Evolutionary conservation across 2,888 invertebrate species (phyloP).

Genomic region (Dynastes tityus): DNA sequence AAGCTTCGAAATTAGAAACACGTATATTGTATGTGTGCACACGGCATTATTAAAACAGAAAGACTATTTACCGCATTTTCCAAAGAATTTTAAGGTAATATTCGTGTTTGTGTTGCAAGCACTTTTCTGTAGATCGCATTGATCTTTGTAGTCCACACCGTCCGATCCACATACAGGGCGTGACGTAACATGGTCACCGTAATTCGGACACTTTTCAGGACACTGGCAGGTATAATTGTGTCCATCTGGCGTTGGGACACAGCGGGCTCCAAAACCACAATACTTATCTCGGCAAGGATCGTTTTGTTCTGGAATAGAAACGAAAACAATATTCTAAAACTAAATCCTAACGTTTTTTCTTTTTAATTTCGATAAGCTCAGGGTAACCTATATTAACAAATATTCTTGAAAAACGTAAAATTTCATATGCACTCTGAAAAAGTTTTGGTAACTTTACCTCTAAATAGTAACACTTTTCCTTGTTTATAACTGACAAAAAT

Average conservation of each 20-base stretch:
- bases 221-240: conserved; percentile 84
- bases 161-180: conserved; percentile 88
- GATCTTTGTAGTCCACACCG: conserved; percentile 87
- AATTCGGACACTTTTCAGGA: conserved; percentile 84
- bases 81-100: conserved; percentile 86
- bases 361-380: no score
- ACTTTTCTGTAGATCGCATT: conserved; percentile 86
- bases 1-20: no score
- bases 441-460: no score
- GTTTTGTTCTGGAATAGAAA: conserved; percentile 74
- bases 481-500: no score
- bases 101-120: conserved; percentile 84
- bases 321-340: conserved; percentile 22
- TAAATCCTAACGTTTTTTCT: background rate
- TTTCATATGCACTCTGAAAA: no score
- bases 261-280: conserved; percentile 82
- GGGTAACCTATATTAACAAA: no score
- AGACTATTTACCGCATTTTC: conserved; percentile 84
- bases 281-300: conserved; percentile 82
- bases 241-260: conserved; percentile 80
- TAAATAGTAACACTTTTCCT: no score
- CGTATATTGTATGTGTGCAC: background rate
- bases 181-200: conserved; percentile 87
- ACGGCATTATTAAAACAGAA: background rate
- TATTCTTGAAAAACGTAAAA: no score